Evolutionary conservation across 2,113 vertebrate genomes (phyloP), one percentile per base, ranked within the genome.

Genomic region (Meleagris gallopavo): DNA sequence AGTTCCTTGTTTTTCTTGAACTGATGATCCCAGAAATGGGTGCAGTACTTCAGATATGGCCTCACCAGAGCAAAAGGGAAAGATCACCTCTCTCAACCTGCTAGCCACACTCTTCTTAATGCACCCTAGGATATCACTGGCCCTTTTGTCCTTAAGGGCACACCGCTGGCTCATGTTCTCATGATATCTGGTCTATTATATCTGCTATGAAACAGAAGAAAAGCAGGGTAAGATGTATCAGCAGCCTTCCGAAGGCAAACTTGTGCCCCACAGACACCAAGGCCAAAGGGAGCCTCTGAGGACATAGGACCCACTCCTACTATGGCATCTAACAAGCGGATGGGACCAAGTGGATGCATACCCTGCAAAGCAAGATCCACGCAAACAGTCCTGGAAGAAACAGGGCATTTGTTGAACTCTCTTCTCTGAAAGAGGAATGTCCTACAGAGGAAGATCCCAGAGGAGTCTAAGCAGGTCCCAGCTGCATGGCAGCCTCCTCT

Each of bases 401-500:
- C 24, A 29, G 27, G 27, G 14, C 52, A 29, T 29, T 54, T 74
- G 25, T 38, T 50, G 43, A 71, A 2, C 27, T 11, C 5, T 4
- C 29, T 30, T 6, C 21, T 54, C 72, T 48, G 32, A 76, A 70
- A 40, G 11, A 40, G 36, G 30, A 54, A 54, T 70, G n/a, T 83
- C 57, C 36, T 24, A 27, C 30, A 73, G 30, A n/a, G 6, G 3
- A 80, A 71, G 57, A 36, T 18, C 22, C 15, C 11, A 20, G 43
- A 55, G 8, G 18, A 79, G 46, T 43, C 61, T 0, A 0, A 4
- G 16, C 43, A 65, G 24, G 25, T 38, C 52, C 0, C 0, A 86
- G 36, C 34, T 67, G 65, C 46, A 30, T 2, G 1, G 25, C 29
- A 91, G 40, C 48, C 20, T 40, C 48, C 73, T 70, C 48, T 13